Base-by-base conservation (phyloP, 2,888 invertebrate genomes). In the Rhimphoctona megacephalus region DNA sequence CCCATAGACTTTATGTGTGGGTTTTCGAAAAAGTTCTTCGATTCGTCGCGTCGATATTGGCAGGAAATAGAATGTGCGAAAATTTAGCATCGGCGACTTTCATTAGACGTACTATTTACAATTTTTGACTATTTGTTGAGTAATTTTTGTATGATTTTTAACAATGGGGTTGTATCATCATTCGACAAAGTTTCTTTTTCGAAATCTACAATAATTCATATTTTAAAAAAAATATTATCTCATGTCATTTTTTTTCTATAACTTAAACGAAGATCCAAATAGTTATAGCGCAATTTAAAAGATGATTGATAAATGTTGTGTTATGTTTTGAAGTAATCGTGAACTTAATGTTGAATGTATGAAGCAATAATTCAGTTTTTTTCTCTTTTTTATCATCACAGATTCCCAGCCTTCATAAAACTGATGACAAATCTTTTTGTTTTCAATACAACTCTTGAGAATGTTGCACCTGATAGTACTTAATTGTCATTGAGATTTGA, bases 21-120 rank as follows among this genome's bases (percentile, higher is more conserved):
- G 19, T 46, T 25, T 46, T 25, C 19, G 22, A n/a, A 36, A 25
- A 69, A 69, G 69, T 69, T 69, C 69, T 69, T 22, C 69, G 43
- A 67, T 43, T 6, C 43, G n/a, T 69, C 43, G 61, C 17, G 22
- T 39, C 25, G 69, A 43, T 43, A 43, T 25, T 25, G 43, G n/a
- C 22, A 39, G 30, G 30, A 7, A 70, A 49, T 49, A 39, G 39
- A 22, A 43, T 49, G 30, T 19, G 2, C 11, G 11, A 22, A 8
- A 25, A 49, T 30, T 7, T 6, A 19, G 30, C 17, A 70, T 19
- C 30, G 25, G 6, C 43, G 11, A 14, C 17, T n/a, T 9, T 25
- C 17, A 30, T 39, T 30, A 30, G 30, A 19, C 2, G 9, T 19
- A 25, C 46, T 46, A 30, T 11, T 30, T 30, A 14, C 17, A 17